Evolutionary conservation across 2,113 vertebrate genomes (phyloP), one percentile per base, ranked within the genome.

Genomic region (Tursiops truncatus): DNA sequence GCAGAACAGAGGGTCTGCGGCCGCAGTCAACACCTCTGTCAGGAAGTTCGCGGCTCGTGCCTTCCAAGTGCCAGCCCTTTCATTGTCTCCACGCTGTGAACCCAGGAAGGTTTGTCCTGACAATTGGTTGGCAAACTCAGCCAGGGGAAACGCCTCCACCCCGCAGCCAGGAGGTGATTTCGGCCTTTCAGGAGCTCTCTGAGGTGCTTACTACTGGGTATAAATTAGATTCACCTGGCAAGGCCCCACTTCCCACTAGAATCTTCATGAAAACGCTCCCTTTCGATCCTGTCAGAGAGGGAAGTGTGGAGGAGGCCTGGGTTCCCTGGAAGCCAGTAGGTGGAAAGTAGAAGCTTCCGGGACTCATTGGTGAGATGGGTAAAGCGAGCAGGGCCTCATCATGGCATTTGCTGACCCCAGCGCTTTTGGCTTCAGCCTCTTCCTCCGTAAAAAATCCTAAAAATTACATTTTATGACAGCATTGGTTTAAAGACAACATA

Each of bases 51-150:
- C 7, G 2, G 96, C 96, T 96, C 3, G 0, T 74, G 79, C 85
- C 92, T 82, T 65, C 62, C 33, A 83, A 94, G 68, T 21, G 0
- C 92, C 56, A 76, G 83, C 53, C n/a, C 81, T 92, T 47, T 96
- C 95, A 96, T 97, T 47, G 36, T 88, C 95, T 97, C 95, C 97
- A 96, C 74, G 68, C 92, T 97, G 95, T 53, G 53, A 94, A 23
- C 67, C 88, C 67, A 60, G 76, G 62, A 93, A 91, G 79, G 44
- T 74, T 77, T 44, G 73, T 80, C 85, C 74, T 92, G 81, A 82
- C 38, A 95, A 63, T 21, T 36, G 36, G 60, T 47, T 94, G 89
- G 89, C 50, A 62, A 73, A 77, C 38, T 94, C 81, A 68, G 71
- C 77, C 76, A 25, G 17, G 70, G 77, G 71, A 44, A 13, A 28